A percentile compares a stretch with the other conserved stretches of the same genome.
These are phyloP conservation scores for Manis pentadactyla DNA, from an alignment of 2,797 vertebrate species.

Conservation along the genomic window DNA sequence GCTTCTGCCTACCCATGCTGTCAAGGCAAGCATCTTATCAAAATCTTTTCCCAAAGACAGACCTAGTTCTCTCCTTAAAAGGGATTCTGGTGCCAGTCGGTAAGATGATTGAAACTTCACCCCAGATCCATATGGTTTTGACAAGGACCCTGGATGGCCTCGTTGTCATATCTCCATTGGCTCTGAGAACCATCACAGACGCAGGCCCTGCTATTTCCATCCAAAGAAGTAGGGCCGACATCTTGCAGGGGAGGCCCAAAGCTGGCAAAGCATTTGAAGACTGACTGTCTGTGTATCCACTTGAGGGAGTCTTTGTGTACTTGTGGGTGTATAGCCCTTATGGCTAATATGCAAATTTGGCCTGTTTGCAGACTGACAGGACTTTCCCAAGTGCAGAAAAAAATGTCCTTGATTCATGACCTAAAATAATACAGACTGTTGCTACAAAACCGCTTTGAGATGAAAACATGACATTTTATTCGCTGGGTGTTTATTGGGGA, in stretches of 20 bases:
- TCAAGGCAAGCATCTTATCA: constrained; percentile 62
- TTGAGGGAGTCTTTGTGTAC: constrained; percentile 75
- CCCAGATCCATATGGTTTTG: constrained; percentile 54
- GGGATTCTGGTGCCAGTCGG: constrained; percentile 50
- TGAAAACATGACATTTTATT: constrained; percentile 38
- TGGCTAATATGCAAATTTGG: constrained; percentile 75
- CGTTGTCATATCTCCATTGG: neutral
- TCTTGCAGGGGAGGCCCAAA: constrained; percentile 67
- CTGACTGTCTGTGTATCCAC: constrained; percentile 73
- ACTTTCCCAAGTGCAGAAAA: constrained; percentile 64
- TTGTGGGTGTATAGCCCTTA: constrained; percentile 75
- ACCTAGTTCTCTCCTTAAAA: constrained; percentile 41
- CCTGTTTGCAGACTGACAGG: constrained; percentile 48
- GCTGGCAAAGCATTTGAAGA: constrained; percentile 71
- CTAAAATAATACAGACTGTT: neutral
- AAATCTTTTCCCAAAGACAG: constrained; percentile 51
- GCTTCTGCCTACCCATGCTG: constrained; percentile 20
- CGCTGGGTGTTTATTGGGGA: neutral
- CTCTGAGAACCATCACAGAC: constrained; percentile 55
- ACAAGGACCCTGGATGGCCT: constrained; percentile 62
- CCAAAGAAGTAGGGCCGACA: constrained; percentile 61
- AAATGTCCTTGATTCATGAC: constrained; percentile 50
- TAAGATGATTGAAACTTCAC: constrained; percentile 63
- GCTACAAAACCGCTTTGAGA: constrained; percentile 36
- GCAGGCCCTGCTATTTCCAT: constrained; percentile 55